These are phyloP conservation scores for Elephas maximus DNA, from an alignment of 2,113 vertebrate genomes.

Conservation along the genomic window DNA sequence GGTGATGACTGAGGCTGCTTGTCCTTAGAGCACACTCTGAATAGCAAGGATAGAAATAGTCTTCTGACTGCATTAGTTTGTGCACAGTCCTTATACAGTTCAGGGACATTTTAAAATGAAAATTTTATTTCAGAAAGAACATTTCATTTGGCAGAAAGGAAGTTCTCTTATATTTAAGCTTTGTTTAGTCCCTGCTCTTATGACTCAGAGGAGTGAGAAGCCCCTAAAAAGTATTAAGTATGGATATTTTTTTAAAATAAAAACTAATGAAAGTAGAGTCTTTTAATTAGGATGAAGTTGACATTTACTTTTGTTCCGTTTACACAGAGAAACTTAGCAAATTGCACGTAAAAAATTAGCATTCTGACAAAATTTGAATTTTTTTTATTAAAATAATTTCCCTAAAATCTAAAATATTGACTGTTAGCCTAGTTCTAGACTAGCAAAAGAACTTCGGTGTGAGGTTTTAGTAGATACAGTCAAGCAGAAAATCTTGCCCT, in stretches of 20 bases:
- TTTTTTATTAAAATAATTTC: slow-evolving; percentile 52
- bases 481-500: not conserved
- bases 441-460: slow-evolving; percentile 48
- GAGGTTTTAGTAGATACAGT: not conserved
- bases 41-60: not conserved
- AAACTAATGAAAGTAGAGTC: slow-evolving; percentile 28
- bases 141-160: slow-evolving; percentile 46
- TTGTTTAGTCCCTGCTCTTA: slow-evolving; percentile 4
- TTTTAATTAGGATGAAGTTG: slow-evolving; percentile 26
- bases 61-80: not conserved
- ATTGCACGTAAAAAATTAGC: slow-evolving; percentile 7
- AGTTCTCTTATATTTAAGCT: slow-evolving; percentile 31
- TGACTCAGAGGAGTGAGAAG: not conserved
- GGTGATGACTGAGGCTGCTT: not conserved
- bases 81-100: not conserved
- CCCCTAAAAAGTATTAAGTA: not conserved
- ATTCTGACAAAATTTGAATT: slow-evolving; percentile 55
- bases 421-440: not conserved
- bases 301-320: slow-evolving; percentile 57
- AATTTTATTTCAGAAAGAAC: slow-evolving; percentile 54
- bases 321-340: not conserved
- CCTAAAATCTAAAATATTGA: slow-evolving; percentile 22
- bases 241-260: slow-evolving; percentile 41
- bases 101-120: slow-evolving; percentile 50
- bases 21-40: slow-evolving; percentile 5